These are phyloP conservation scores for Pristionchus japonicus DNA, from an alignment of 2,888 invertebrate genomes.

Conservation along the genomic window DNA sequence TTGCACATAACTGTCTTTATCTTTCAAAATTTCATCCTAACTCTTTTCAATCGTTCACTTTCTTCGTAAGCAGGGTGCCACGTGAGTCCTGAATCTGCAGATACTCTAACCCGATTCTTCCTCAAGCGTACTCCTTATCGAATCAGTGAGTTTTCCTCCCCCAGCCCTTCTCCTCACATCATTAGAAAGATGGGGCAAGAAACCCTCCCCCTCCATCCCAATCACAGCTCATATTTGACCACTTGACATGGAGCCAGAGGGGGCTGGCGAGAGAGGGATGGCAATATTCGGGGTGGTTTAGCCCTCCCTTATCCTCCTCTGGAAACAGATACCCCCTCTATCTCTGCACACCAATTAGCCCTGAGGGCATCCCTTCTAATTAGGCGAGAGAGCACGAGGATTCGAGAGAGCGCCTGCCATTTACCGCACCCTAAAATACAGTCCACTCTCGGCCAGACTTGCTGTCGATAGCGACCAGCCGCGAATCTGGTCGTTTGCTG, in stretches of 20 bases:
- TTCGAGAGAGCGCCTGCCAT: not conserved
- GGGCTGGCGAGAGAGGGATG: not conserved
- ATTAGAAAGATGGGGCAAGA: not conserved
- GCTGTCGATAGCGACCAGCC: not conserved
- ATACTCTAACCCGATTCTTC: not conserved
- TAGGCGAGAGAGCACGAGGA: slow-evolving; percentile 12
- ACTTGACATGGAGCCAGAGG: slow-evolving; percentile 17
- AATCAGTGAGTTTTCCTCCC: slow-evolving; percentile 15
- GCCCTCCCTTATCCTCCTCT: not conserved
- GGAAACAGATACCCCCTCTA: slow-evolving; percentile 3
- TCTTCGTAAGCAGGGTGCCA: too few species aligned
- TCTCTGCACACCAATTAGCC: slow-evolving; percentile 19
- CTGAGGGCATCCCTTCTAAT: not conserved
- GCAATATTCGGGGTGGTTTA: slow-evolving; percentile 3
- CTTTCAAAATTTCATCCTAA: not conserved
- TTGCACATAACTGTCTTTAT: not conserved
- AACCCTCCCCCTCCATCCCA: not conserved
- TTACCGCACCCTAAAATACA: slow-evolving; percentile 34
- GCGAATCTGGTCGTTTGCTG: slow-evolving; percentile 8
- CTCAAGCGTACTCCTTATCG: not conserved
- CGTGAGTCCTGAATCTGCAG: too few species aligned
- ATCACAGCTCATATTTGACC: slow-evolving; percentile 31
- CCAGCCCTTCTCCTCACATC: not conserved
- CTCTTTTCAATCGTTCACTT: too few species aligned
- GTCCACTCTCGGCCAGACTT: not conserved